Evolutionary conservation across 1,140 invertebrate genomes (phyloP), one percentile per base, ranked within the genome.

Genomic region (Drosophila santomea): DNA sequence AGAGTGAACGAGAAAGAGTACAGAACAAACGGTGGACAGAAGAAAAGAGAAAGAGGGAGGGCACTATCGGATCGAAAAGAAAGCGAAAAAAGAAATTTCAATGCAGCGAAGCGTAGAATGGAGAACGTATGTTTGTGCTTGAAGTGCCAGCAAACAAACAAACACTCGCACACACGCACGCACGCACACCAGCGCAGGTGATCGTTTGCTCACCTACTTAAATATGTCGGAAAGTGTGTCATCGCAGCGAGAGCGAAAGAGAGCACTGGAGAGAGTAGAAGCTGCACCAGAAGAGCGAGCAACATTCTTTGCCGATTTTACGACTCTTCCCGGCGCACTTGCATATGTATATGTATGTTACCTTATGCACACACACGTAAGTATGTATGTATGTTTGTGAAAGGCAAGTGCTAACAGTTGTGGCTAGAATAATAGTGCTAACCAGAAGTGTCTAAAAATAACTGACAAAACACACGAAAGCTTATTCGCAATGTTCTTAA

Each of bases 1-100:
- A 28, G 62, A 45, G n/a, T 6, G 63, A 23, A 36, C 11, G 44
- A 20, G 43, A 4, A 56, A 58, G 44, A 48, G 47, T 28, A 51
- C 28, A 68, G 64, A 68, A 74, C 68, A 47, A 52, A 68, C 66
- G 25, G 8, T 14, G 12, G 20, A 39, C 38, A 15, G 38, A 41
- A 23, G 55, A 44, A 28, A 66, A 41, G 64, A 66, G 56, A 54
- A 52, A 64, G 59, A 71, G 47, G 39, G 57, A 66, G 77, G 77
- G 78, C 48, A 32, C 32, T 32, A 32, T 35, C 43, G 35, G 74
- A 74, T 80, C 80, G 83, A 89, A 88, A 88, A 90, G 84, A 88
- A 88, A 88, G 84, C 84, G 83, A 88, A 88, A 88, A 76, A 88
- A 88, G 84, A 88, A 88, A 88, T 88, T 86, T 89, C 75, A 88